Percentiles rank a stretch among this genome's conserved stretches.
Evolutionary conservation across 2,888 invertebrate species (phyloP).

Genomic region (Aspidiotus destructor): DNA sequence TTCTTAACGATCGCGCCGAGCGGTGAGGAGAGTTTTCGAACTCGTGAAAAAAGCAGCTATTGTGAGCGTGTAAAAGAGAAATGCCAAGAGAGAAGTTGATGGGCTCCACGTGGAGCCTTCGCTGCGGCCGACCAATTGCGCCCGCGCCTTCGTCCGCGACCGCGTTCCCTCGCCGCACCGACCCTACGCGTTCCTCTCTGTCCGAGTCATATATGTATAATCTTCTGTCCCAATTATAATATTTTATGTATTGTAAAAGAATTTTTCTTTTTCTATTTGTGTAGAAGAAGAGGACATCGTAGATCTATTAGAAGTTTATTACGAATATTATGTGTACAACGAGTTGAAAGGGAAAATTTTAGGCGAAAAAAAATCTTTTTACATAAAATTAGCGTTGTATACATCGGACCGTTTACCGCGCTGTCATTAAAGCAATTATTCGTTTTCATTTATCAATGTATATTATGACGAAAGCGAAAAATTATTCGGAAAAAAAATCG

Average conservation of each 20-base stretch:
- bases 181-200: constrained; percentile 13
- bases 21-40: constrained; percentile 13
- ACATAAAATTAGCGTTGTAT: constrained; percentile 22
- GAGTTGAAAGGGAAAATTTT: background rate
- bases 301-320: constrained; percentile 29
- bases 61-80: constrained; percentile 27
- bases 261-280: constrained; percentile 6
- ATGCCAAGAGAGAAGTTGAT: constrained; percentile 19
- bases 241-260: constrained; percentile 29
- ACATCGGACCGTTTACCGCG: constrained; percentile 12
- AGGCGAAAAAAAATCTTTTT: constrained; percentile 14
- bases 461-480: background rate
- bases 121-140: constrained; percentile 15
- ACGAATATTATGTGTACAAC: background rate
- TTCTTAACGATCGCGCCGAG: constrained; percentile 20
- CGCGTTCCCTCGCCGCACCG: constrained; percentile 9
- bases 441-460: constrained; percentile 10
- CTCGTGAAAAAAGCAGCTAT: constrained; percentile 31
- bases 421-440: constrained; percentile 22
- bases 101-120: constrained; percentile 26
- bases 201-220: constrained; percentile 13
- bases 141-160: background rate
- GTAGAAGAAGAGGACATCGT: constrained; percentile 12
- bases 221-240: constrained; percentile 30
- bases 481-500: background rate